A percentile compares a stretch with the other conserved stretches of the same genome.
Conservation (phyloP, 2,797 vertebrate species). For the Tenualosa ilisha region DNA sequence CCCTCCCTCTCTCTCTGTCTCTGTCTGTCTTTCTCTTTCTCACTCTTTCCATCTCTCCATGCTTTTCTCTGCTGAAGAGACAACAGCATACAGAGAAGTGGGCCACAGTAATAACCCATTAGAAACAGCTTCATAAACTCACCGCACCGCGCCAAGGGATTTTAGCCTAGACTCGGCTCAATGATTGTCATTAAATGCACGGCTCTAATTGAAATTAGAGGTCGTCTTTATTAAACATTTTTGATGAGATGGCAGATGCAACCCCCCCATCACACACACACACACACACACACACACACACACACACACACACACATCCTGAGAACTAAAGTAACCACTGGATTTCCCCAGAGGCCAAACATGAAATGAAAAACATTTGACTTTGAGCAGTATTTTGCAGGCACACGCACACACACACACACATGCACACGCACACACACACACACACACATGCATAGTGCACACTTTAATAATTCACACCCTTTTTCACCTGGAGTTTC, state of each 20-base stretch:
- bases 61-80: conserved; percentile 56
- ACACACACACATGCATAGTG: conserved; percentile 32
- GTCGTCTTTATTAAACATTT: conserved; percentile 63
- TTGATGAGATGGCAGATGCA: conserved; percentile 62
- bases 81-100: conserved; percentile 63
- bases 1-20: conserved; percentile 39
- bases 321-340: neutral
- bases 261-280: conserved; percentile 47
- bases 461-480: conserved; percentile 72
- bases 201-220: conserved; percentile 65
- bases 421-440: conserved; percentile 29
- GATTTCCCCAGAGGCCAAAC: conserved; percentile 34
- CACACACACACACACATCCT: conserved; percentile 43
- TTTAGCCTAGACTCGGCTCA: conserved; percentile 48
- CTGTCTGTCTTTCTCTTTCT: neutral
- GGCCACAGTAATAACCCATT: conserved; percentile 67
- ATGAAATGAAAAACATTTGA: conserved; percentile 54
- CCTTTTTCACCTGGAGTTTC: conserved; percentile 67
- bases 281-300: conserved; percentile 39
- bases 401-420: conserved; percentile 4
- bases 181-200: conserved; percentile 53
- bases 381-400: conserved; percentile 60
- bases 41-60: conserved; percentile 42
- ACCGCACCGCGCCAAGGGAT: conserved; percentile 52
- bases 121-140: conserved; percentile 61